phyloP scores from a whole-genome alignment of 2,113 vertebrate genomes.

The Chascanopsetta lugubris region DNA sequence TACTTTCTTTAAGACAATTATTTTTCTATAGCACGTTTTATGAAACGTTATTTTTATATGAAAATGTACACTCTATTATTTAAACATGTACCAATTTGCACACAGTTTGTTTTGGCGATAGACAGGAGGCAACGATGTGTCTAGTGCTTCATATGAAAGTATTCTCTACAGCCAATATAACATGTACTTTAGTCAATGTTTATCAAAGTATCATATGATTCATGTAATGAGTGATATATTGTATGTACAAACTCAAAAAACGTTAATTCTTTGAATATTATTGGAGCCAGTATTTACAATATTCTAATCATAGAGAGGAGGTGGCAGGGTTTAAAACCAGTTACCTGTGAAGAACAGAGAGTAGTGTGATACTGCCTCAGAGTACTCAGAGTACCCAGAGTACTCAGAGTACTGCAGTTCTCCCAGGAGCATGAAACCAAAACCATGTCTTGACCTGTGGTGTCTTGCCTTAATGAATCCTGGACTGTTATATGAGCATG shows the following conservation, averaged over 20 bases:
- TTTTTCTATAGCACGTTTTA: neutral
- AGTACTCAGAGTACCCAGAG: too few species aligned
- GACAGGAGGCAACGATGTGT: too few species aligned
- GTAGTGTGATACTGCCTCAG: neutral
- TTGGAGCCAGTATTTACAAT: neutral
- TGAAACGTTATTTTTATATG: neutral
- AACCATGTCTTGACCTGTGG: neutral
- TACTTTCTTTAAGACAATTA: neutral
- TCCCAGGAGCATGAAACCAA: neutral
- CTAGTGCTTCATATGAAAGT: too few species aligned
- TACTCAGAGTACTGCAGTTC: neutral
- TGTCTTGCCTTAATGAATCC: constrained; percentile 2
- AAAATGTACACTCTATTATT: neutral
- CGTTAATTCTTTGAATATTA: too few species aligned
- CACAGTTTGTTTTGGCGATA: too few species aligned
- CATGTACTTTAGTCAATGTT: neutral
- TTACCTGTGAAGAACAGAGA: neutral
- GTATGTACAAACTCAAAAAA: too few species aligned
- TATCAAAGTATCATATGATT: too few species aligned
- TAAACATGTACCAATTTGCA: neutral
- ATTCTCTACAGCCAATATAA: too few species aligned
- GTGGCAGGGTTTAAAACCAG: neutral
- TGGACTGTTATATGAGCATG: constrained; percentile 60
- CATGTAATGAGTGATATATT: too few species aligned
- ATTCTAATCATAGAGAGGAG: too few species aligned